A percentile compares a stretch with the other conserved stretches of the same genome.
phyloP scores from a whole-genome alignment of 2,797 vertebrate genomes.

The Triplophysa bombifrons region DNA sequence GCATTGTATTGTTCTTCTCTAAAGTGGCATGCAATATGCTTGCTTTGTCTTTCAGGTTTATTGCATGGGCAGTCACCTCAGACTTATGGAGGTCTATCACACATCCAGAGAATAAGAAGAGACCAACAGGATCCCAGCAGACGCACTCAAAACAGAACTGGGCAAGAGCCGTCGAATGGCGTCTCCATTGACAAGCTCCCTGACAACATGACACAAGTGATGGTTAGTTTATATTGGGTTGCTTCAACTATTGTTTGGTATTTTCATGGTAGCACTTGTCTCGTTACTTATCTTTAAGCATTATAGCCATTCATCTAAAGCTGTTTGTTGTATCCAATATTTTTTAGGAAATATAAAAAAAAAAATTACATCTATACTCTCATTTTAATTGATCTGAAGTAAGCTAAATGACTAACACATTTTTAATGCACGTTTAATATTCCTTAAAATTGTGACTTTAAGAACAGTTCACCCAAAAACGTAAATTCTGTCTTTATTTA shows the following conservation, averaged over 20 bases:
- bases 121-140: slow-evolving; percentile 62
- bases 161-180: slow-evolving; percentile 73
- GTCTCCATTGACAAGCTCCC: slow-evolving; percentile 81
- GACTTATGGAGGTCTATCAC: slow-evolving; percentile 53
- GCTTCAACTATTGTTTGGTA: background rate
- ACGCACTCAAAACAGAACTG: slow-evolving; percentile 70
- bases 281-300: no score
- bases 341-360: no score
- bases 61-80: slow-evolving; percentile 51
- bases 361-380: no score
- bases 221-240: slow-evolving; percentile 78
- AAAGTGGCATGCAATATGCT: background rate
- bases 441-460: no score
- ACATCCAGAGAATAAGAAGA: slow-evolving; percentile 63
- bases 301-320: no score
- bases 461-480: no score
- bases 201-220: slow-evolving; percentile 79
- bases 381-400: no score
- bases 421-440: no score
- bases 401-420: no score
- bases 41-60: slow-evolving; percentile 62
- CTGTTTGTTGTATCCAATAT: no score
- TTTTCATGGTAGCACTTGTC: no score
- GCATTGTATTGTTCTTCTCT: background rate
- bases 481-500: no score